Evolutionary conservation across 1,140 invertebrate species (phyloP), one percentile per base, ranked within the genome.

Genomic region (Augochlora pura): DNA sequence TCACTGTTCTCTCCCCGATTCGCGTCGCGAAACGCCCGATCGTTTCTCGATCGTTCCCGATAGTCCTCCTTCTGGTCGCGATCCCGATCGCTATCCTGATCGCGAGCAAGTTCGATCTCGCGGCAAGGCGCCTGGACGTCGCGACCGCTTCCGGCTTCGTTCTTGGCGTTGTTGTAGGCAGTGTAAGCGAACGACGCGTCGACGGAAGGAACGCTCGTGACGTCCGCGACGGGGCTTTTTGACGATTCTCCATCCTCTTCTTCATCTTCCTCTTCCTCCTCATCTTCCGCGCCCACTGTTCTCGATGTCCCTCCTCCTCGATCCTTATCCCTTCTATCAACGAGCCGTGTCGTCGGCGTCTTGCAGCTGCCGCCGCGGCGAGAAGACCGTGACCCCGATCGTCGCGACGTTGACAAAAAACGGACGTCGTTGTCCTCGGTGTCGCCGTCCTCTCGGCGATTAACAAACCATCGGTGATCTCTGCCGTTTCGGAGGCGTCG

Each of bases 101-200:
- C 62, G 18, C 18, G 7, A n/a, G 6, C 21, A n/a, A 57, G 32
- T 16, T 39, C 27, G 32, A 39, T 39, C 32, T 9, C 62, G 16
- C 54, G 54, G 18, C n/a, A 21, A 1, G 54, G 9, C 21, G 8
- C 54, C 21, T 6, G 7, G 54, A 57, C 54, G 21, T n/a, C 54
- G 68, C 80, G 57, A 68, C 80, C 79, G 65, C 83, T 57, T 49
- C 66, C 57, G 39, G 78, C 76, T 60, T 84, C 74, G 68, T 85
- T 60, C 64, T 84, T 74, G 46, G 80, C 77, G 80, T 89, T 57
- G 46, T 81, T 83, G 80, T 88, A 86, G 89, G 88, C 88, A 88
- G 88, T 89, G 88, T 89, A 79, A 86, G 82, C 75, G 81, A 86
- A 85, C 74, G 83, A 85, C 74, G 83, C 71, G 62, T 88, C 66